Conservation (phyloP, 2,888 invertebrate genomes). For the Apamea epomidion region DNA sequence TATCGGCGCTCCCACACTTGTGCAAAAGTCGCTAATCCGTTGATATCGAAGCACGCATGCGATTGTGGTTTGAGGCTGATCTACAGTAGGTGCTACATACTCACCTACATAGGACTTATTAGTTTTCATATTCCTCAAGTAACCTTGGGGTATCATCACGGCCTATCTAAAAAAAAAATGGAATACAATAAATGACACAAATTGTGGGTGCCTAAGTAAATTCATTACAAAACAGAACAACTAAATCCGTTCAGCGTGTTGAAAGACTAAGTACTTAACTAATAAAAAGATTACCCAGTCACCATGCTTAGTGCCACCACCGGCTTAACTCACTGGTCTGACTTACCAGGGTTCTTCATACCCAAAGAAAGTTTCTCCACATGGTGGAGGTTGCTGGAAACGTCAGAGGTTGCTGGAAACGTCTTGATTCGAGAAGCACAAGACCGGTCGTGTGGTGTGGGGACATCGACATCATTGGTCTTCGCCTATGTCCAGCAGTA, state of each 20-base stretch:
- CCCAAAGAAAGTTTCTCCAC: neutral
- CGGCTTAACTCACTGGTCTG: neutral
- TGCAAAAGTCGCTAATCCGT: conserved; percentile 48
- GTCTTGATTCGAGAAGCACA: too few relatives aligned
- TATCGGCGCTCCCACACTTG: conserved; percentile 54
- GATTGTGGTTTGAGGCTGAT: conserved; percentile 40
- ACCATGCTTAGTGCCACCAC: too few relatives aligned
- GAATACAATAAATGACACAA: neutral
- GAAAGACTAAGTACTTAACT: neutral
- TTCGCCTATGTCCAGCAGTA: neutral
- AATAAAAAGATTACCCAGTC: too few relatives aligned
- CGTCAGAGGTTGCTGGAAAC: too few relatives aligned
- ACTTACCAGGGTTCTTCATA: neutral
- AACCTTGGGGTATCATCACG: neutral
- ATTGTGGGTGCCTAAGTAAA: neutral
- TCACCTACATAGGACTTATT: neutral
- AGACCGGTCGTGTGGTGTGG: too few relatives aligned
- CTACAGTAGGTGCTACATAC: conserved; percentile 5
- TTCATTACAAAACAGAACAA: neutral
- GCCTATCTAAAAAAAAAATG: neutral
- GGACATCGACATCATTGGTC: neutral
- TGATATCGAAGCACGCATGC: conserved; percentile 35
- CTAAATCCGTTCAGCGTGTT: neutral
- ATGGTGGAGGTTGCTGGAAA: neutral
- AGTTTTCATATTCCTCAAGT: neutral